Percentiles rank a stretch among this genome's conserved stretches.
phyloP scores from a whole-genome alignment of 1,140 invertebrate genomes.

The Drosophila repleta region DNA sequence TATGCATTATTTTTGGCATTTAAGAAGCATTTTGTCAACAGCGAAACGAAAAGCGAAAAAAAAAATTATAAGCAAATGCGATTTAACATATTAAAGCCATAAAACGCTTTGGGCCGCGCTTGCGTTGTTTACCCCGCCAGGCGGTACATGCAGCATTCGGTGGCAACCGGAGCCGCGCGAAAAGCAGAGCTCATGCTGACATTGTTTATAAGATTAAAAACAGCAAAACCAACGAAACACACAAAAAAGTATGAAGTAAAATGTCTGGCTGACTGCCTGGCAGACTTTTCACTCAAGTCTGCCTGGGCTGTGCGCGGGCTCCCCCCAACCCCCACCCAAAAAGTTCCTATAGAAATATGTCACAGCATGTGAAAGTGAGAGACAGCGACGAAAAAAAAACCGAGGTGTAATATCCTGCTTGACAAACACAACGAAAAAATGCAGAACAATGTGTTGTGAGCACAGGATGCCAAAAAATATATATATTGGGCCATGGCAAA shows the following conservation, averaged over 20 bases:
- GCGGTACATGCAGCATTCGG: constrained; percentile 54
- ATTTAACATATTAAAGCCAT: constrained; percentile 77
- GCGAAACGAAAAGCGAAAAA: constrained; percentile 16
- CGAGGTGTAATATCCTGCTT: constrained; percentile 77
- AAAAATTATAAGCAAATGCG: constrained; percentile 34
- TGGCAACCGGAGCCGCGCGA: constrained; percentile 22
- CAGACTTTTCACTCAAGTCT: constrained; percentile 54
- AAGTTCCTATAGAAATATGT: constrained; percentile 72
- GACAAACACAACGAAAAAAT: constrained; percentile 44
- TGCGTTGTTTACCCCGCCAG: constrained; percentile 1
- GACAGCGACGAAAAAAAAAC: constrained; percentile 66
- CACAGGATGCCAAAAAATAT: constrained; percentile 23
- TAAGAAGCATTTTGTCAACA: constrained; percentile 15
- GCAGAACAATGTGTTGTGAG: constrained; percentile 28
- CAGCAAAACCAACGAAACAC: constrained; percentile 33
- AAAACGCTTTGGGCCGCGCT: constrained; percentile 39
- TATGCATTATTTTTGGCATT: constrained; percentile 17
- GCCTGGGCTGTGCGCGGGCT: not conserved
- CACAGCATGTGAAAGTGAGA: constrained; percentile 78
- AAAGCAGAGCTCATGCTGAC: constrained; percentile 60
- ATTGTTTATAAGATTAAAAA: constrained; percentile 74
- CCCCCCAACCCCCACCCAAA: not conserved
- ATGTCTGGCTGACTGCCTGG: constrained; percentile 54
- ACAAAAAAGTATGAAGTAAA: constrained; percentile 16
- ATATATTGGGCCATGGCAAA: constrained; percentile 31